Evolutionary conservation across 1,140 invertebrate species (phyloP).

Genomic region (Chymomyza costata): DNA sequence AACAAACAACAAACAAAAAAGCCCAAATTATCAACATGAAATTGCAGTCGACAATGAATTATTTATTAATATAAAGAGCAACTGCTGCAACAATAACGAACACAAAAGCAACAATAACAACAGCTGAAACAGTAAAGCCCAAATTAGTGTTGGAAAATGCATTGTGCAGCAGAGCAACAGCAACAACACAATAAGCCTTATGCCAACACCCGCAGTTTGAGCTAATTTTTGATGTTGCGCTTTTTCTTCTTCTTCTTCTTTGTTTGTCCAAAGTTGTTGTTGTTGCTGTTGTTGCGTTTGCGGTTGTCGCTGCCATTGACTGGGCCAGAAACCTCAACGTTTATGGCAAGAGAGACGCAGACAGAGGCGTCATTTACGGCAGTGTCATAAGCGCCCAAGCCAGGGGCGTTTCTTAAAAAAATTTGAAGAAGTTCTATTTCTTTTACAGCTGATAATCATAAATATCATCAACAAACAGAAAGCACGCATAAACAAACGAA

Average conservation of each 20-base stretch:
- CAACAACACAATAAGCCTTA: slow-evolving; percentile 4
- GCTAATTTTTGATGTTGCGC: slow-evolving; percentile 1
- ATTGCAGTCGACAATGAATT: slow-evolving; percentile 23
- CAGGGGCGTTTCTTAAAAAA: too few species aligned
- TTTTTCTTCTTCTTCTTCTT: slow-evolving; percentile 23
- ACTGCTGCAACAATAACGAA: not conserved
- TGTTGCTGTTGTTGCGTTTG: slow-evolving; percentile 30
- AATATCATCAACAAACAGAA: too few species aligned
- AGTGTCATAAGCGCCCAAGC: too few species aligned
- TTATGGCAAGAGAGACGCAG: too few species aligned
- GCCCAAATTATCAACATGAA: slow-evolving; percentile 12
- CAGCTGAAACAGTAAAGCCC: slow-evolving; percentile 3
- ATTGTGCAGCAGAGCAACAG: slow-evolving; percentile 8
- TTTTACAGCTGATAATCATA: too few species aligned
- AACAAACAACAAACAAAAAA: not conserved
- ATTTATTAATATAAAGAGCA: slow-evolving; percentile 35
- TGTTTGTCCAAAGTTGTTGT: slow-evolving; percentile 32
- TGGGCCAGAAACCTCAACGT: too few species aligned
- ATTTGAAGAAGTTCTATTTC: too few species aligned
- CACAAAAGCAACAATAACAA: slow-evolving; percentile 1
- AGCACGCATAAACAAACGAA: too few species aligned
- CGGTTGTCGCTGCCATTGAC: too few species aligned
- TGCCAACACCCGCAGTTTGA: slow-evolving; percentile 3
- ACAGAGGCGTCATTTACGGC: too few species aligned
- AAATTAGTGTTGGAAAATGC: slow-evolving; percentile 20